phyloP scores from a whole-genome alignment of 2,797 vertebrate species.

The Linurgus olivaceus region DNA sequence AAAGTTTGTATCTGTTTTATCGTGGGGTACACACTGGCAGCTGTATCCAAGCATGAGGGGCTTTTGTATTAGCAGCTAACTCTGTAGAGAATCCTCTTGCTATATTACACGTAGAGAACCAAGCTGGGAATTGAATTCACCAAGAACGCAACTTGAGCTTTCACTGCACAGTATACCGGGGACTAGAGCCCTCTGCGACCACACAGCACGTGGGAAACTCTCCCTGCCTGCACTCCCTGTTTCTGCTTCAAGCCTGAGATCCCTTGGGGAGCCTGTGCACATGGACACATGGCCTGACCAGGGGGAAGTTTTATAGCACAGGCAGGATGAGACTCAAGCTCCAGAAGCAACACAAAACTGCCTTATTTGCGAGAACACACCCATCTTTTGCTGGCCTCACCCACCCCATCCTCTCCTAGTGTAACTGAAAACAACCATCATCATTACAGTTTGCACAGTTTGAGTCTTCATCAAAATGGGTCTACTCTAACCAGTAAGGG shows the following conservation, averaged over 20 bases:
- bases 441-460: background rate
- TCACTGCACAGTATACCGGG: fast-evolving
- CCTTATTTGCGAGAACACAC: background rate
- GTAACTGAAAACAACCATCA: background rate
- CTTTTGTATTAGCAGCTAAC: background rate
- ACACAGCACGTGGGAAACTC: background rate
- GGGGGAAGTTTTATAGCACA: background rate
- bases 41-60: background rate
- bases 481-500: background rate
- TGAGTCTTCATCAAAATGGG: background rate
- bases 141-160: background rate
- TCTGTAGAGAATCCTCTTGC: background rate
- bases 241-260: background rate
- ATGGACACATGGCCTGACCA: background rate
- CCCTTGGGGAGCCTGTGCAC: background rate
- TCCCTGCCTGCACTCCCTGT: background rate
- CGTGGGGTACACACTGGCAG: background rate
- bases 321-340: background rate
- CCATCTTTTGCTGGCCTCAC: fast-evolving
- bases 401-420: fast-evolving
- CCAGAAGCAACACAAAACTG: background rate
- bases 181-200: background rate
- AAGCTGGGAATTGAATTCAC: background rate
- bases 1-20: background rate
- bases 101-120: fast-evolving